Evolutionary conservation across 2,797 vertebrate genomes (phyloP).

Genomic region (Martes flavigula): DNA sequence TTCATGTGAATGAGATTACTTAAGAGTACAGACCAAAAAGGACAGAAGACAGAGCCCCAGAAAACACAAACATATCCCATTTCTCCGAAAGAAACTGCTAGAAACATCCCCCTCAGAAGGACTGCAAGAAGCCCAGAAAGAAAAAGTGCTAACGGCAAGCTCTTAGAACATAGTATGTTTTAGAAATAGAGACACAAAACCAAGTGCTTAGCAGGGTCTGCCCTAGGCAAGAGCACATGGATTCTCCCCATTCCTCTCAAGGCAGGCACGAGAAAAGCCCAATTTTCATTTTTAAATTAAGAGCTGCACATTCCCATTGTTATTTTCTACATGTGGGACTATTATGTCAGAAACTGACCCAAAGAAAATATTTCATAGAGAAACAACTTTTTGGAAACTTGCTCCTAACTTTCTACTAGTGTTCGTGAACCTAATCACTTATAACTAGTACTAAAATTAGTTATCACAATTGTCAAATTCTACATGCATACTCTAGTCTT

Average conservation of each 20-base stretch:
- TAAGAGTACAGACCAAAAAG: neutral
- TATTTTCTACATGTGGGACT: constrained; percentile 10
- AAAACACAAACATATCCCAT: neutral
- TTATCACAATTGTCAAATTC: constrained; percentile 53
- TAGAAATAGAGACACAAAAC: neutral
- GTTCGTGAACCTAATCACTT: constrained; percentile 43
- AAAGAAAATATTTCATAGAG: constrained; percentile 27
- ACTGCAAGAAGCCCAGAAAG: neutral
- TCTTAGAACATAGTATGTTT: neutral
- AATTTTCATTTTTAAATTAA: constrained; percentile 45
- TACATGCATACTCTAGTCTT: constrained; percentile 47
- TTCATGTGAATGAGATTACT: neutral
- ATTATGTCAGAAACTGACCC: constrained; percentile 9
- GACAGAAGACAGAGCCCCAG: neutral
- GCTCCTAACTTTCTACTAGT: constrained; percentile 25
- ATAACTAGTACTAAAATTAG: constrained; percentile 46
- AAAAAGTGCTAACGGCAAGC: neutral
- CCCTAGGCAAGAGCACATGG: neutral
- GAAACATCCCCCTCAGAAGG: neutral
- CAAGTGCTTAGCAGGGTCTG: neutral
- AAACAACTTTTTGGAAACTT: constrained; percentile 32
- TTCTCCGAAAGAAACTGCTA: neutral
- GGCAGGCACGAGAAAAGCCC: neutral
- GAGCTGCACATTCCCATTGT: constrained; percentile 23
- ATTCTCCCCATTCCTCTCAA: neutral